These are phyloP conservation scores for Nothocercus nigrocapillus DNA, from an alignment of 2,113 vertebrate genomes.

Conservation along the genomic window DNA sequence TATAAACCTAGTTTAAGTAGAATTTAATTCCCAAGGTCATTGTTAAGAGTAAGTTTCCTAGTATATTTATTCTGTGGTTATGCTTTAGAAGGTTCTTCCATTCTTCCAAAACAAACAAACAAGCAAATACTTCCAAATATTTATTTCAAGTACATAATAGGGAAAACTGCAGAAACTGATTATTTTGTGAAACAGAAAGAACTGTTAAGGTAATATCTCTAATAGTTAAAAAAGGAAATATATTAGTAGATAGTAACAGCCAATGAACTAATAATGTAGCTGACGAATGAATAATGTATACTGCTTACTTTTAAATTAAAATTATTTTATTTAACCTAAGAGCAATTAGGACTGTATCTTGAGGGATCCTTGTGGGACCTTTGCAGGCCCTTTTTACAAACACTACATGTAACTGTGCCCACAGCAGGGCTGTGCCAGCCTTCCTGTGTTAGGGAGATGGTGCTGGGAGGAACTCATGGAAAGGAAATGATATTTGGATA, in stretches of 20 bases:
- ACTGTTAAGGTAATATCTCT: neutral
- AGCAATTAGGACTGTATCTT: neutral
- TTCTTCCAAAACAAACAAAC: neutral
- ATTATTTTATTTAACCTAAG: neutral
- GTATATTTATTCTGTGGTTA: neutral
- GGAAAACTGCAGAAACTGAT: neutral
- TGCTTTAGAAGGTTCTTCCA: neutral
- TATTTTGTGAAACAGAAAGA: neutral
- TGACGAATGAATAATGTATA: neutral
- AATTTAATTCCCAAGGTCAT: neutral
- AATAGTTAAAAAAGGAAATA: neutral
- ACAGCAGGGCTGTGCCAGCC: neutral
- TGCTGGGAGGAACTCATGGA: neutral
- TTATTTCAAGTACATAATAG: neutral
- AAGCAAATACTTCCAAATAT: neutral
- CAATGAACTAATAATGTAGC: neutral
- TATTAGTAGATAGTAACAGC: neutral
- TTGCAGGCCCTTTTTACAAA: neutral
- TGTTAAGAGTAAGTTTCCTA: neutral
- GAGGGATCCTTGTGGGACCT: neutral
- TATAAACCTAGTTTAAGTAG: neutral
- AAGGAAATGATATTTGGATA: neutral
- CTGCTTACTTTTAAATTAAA: neutral
- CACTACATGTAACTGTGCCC: neutral
- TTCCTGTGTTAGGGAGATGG: fast-evolving